Conservation (phyloP, 2,797 vertebrate species). For the Mallotus villosus region DNA sequence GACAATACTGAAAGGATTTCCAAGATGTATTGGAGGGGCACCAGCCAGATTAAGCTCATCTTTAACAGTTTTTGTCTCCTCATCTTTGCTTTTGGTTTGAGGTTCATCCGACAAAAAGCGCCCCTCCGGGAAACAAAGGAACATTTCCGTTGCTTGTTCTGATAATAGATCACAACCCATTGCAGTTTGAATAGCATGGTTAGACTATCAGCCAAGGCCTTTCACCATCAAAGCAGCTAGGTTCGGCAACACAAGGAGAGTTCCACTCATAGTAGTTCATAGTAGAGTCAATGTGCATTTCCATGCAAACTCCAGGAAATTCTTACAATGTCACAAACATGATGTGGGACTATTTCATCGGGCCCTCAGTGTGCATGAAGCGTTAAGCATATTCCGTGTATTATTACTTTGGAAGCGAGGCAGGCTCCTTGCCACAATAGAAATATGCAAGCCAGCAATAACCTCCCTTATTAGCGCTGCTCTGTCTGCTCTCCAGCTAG, state of each 20-base stretch:
- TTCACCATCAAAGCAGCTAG: background rate
- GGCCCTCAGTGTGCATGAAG: background rate
- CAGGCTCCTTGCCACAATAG: background rate
- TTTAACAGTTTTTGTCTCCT: background rate
- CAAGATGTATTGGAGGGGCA: background rate
- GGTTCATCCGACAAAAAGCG: too few relatives aligned
- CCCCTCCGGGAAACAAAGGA: too few relatives aligned
- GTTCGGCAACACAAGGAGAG: background rate
- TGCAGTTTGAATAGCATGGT: too few relatives aligned
- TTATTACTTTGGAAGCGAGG: slow-evolving; percentile 1
- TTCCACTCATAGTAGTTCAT: background rate
- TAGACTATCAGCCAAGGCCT: background rate
- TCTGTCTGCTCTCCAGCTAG: slow-evolving; percentile 2
- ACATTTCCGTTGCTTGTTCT: too few relatives aligned
- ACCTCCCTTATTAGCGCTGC: background rate
- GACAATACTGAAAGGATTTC: slow-evolving; percentile 12
- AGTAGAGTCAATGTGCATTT: background rate
- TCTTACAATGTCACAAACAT: background rate
- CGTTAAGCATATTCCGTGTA: background rate
- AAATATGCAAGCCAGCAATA: background rate
- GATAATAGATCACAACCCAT: too few relatives aligned
- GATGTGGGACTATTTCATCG: background rate
- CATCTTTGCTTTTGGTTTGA: background rate
- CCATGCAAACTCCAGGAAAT: background rate
- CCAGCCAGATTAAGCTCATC: background rate